phyloP scores from a whole-genome alignment of 2,113 vertebrate genomes.

The Thermophis baileyi region DNA sequence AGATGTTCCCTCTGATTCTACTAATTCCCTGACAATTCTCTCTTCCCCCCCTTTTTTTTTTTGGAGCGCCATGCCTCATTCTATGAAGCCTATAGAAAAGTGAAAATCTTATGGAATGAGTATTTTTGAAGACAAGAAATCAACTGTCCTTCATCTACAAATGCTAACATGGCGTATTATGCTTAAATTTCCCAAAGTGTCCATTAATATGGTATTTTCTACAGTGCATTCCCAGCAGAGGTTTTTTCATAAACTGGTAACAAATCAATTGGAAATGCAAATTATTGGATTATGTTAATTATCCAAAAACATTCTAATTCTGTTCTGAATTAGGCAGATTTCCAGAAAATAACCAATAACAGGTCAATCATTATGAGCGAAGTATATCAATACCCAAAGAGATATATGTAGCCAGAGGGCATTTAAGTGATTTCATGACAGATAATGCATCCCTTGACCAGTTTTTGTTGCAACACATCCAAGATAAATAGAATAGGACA shows the following conservation, averaged over 20 bases:
- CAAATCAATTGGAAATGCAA: not conserved
- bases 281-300: not conserved
- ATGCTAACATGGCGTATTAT: not conserved
- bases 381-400: not conserved
- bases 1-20: not conserved
- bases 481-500: not conserved
- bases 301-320: too few species aligned
- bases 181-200: not conserved
- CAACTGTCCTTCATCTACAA: not conserved
- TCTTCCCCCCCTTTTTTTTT: not conserved
- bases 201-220: not conserved
- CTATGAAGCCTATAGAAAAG: not conserved
- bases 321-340: not conserved
- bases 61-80: not conserved
- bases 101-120: not conserved
- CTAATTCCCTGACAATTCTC: not conserved
- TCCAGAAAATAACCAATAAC: not conserved
- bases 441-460: not conserved
- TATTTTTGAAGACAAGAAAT: not conserved
- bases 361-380: not conserved
- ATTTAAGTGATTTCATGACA: not conserved
- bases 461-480: not conserved
- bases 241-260: not conserved
- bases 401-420: not conserved
- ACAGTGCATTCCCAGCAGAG: not conserved